Base-by-base conservation (phyloP, 2,113 vertebrate genomes). In the Alligator sinensis region DNA sequence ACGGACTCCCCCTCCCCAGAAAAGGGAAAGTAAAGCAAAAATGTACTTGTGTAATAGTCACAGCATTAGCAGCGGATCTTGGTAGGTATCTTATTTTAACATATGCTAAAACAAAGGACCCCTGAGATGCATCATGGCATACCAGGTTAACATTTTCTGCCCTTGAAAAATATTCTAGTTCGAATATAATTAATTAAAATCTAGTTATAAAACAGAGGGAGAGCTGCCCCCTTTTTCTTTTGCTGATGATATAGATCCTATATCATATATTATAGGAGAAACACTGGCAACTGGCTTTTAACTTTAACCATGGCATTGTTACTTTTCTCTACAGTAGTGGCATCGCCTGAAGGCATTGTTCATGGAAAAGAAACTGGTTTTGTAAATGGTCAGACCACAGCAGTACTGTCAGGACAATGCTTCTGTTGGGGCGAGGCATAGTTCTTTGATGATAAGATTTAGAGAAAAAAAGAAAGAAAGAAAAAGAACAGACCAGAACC, bases 351-450 rank as follows among this genome's bases (percentile, higher is more conserved):
- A 55, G 89, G 86, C 91, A 59, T 93, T 88, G 84, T 93, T 95
- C 88, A 76, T 47, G 79, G 92, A 93, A 91, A 14, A 95, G 93
- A 90, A 90, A 91, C 34, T 2, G 22, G 24, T 96, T 87, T 95
- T 95, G 90, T 97, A 24, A 82, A 80, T 55, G 19, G 86, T 74
- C 87, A 66, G n/a, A 2, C 16, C 82, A 66, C 92, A 86, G 92
- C 60, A 82, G 82, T 92, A 82, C 77, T 91, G 94, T 66, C 62
- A 22, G 82, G 75, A 93, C 92, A 96, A 82, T 96, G 93, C 93
- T 88, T n/a, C 95, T 93, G 84, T 93, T 75, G 64, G 19, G 80
- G 94, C 91, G 84, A 91, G 68, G 11, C 84, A 78, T n/a, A 34
- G 14, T 88, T 93, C 90, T 95, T 88, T 91, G 79, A 90, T 95